Evolutionary conservation across 2,797 vertebrate species (phyloP).

Genomic region (Buphagus erythrorhynchus): DNA sequence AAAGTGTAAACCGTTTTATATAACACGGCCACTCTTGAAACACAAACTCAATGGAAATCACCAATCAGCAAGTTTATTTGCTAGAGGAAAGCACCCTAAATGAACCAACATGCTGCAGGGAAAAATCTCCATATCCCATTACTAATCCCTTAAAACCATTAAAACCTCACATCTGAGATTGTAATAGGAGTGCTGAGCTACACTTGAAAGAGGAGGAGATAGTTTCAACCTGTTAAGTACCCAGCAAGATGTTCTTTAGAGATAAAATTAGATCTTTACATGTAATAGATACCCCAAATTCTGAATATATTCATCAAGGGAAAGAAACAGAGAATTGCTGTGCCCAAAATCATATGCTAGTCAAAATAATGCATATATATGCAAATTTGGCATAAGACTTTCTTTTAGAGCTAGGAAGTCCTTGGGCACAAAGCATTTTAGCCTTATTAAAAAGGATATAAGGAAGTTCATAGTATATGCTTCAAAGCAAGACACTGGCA

Average conservation of each 20-base stretch:
- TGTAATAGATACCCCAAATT: neutral
- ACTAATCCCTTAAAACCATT: slow-evolving; percentile 24
- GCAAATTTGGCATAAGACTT: neutral
- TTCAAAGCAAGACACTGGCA: slow-evolving; percentile 6
- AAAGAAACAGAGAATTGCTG: neutral
- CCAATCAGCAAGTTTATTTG: neutral
- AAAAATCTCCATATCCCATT: neutral
- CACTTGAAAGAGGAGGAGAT: slow-evolving; percentile 9
- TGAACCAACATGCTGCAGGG: neutral
- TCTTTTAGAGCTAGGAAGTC: neutral
- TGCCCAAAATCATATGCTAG: neutral
- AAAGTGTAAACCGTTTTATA: neutral
- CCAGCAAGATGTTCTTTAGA: neutral
- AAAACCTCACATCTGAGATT: neutral
- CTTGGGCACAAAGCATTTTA: neutral
- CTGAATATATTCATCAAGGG: neutral
- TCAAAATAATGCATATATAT: neutral
- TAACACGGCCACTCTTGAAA: neutral
- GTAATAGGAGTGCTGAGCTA: neutral
- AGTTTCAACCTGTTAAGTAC: neutral
- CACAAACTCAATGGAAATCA: neutral
- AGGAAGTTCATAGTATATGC: neutral
- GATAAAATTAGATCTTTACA: neutral
- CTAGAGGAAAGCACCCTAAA: neutral
- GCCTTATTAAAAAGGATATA: neutral